Base-by-base conservation (phyloP, 2,113 vertebrate species). In the Anser brachyrhynchus region DNA sequence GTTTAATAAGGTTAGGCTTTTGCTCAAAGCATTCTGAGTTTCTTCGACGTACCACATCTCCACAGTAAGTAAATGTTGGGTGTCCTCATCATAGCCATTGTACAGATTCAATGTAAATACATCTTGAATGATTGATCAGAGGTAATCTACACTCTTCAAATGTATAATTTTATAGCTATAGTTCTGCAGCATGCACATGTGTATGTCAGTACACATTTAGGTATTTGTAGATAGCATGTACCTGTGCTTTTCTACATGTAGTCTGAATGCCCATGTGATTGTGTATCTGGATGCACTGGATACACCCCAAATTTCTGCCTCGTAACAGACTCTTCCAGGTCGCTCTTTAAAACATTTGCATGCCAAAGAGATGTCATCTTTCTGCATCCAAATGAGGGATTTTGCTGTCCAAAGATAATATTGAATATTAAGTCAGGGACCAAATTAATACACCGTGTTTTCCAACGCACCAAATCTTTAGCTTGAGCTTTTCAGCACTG, bases 91-190 rank as follows among this genome's bases (percentile, higher is more conserved):
- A 73, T 52, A 92, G 91, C 44, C 70, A 84, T 84, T 90, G 81
- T 81, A 73, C 57, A 89, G 65, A 96, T 91, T 94, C 96, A 96
- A 58, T 54, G 72, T 94, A 97, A 96, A 97, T 51, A 84, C 21
- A 41, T 95, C 92, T 84, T 82, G 84, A 93, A 83, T 79, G 94
- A 94, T 78, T 84, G 69, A 79, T 94, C 77, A 59, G 72, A n/a
- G 89, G 55, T 15, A 67, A 62, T 84, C 52, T 74, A 4, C 65
- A n/a, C 25, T 79, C 64, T 78, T 18, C 55, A 37, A 83, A 71
- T 66, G 21, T 55, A 6, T 66, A 31, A 70, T 80, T 83, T 83
- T 74, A 70, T 76, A 90, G 22, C 46, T 66, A 9, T 80, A 67
- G 15, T 55, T 81, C 23, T 87, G 22, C 52, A 87, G 35, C n/a